phyloP scores from a whole-genome alignment of 2,888 invertebrate species.

The Orthosia gothica region DNA sequence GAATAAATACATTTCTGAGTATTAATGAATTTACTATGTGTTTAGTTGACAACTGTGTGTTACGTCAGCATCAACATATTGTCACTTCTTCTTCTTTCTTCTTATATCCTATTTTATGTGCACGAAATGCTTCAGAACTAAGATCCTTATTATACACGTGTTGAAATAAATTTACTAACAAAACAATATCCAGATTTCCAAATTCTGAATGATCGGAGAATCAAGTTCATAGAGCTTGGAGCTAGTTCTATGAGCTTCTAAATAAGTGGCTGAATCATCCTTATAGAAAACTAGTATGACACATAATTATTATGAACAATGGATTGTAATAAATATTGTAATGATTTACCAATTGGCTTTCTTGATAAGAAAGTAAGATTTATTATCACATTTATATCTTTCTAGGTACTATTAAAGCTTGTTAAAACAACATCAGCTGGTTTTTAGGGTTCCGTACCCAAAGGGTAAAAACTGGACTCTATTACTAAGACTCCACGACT shows the following conservation, averaged over 20 bases:
- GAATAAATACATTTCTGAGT: too few relatives aligned
- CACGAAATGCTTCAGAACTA: slow-evolving; percentile 92
- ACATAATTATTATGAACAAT: too few relatives aligned
- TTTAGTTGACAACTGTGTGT: slow-evolving; percentile 92
- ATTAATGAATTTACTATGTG: slow-evolving; percentile 69
- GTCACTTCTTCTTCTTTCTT: slow-evolving; percentile 89
- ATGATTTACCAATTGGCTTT: background rate
- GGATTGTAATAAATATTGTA: background rate
- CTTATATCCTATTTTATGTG: slow-evolving; percentile 86
- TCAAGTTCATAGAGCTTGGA: slow-evolving; percentile 62
- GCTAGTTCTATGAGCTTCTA: too few relatives aligned
- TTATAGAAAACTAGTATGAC: background rate
- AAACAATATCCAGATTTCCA: slow-evolving; percentile 66
- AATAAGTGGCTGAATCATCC: background rate
- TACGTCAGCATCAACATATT: slow-evolving; percentile 86
- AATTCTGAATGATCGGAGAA: slow-evolving; percentile 69
- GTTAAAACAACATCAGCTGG: background rate
- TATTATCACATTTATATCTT: background rate
- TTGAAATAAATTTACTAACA: slow-evolving; percentile 61
- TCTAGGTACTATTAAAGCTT: background rate
- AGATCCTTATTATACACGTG: slow-evolving; percentile 92
- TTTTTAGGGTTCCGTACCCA: too few relatives aligned
- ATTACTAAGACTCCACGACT: too few relatives aligned
- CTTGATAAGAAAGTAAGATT: background rate
- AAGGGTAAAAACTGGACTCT: too few relatives aligned